Conservation (phyloP, 2,888 invertebrate species). For the Acanthosepion pharaonis region DNA sequence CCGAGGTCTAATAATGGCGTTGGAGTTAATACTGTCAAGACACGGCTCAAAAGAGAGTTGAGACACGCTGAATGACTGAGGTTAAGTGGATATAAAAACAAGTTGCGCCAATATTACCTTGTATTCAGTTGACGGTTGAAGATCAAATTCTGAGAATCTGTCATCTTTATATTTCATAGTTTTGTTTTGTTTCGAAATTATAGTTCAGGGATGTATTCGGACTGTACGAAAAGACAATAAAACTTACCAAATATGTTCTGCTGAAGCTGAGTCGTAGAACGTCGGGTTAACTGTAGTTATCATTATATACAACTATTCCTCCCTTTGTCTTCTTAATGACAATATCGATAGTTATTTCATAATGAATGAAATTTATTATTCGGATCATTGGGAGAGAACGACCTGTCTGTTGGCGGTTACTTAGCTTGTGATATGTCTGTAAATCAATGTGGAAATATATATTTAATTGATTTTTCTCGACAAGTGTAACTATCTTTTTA, state of each 20-base stretch:
- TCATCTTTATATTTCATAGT: background rate
- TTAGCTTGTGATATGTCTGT: too few relatives aligned
- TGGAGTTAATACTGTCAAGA: background rate
- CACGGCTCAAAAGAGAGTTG: background rate
- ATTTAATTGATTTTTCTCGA: too few relatives aligned
- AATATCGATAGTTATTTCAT: too few relatives aligned
- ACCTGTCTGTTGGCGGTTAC: too few relatives aligned
- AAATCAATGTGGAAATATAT: too few relatives aligned
- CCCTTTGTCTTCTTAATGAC: background rate
- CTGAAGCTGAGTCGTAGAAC: background rate
- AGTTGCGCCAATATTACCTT: background rate
- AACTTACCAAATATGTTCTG: background rate
- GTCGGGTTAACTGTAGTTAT: background rate
- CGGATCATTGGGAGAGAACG: too few relatives aligned
- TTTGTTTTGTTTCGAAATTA: background rate
- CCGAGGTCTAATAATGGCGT: background rate
- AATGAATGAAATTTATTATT: too few relatives aligned
- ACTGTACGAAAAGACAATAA: background rate
- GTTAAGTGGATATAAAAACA: constrained; percentile 33
- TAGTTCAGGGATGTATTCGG: background rate
- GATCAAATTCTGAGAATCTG: background rate
- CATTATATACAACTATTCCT: background rate
- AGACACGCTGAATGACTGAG: background rate
- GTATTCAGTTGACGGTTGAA: background rate
- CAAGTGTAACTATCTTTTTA: too few relatives aligned